phyloP scores from a whole-genome alignment of 2,797 vertebrate genomes.

The Chanos chanos region DNA sequence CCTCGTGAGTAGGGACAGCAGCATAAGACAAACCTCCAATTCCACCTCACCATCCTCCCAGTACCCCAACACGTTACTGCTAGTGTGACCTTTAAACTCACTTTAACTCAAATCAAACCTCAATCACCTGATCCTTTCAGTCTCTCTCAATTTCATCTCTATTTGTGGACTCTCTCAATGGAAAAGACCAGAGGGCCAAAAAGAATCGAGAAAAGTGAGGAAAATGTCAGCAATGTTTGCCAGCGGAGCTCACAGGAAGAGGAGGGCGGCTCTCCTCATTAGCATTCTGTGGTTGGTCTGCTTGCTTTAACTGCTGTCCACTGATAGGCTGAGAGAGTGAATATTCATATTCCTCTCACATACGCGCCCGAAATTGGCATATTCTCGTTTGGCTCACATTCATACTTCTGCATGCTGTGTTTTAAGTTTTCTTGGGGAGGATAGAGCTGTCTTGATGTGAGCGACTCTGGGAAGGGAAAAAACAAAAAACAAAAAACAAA shows the following conservation, averaged over 20 bases:
- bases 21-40: too few relatives aligned
- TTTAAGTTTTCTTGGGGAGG: not conserved
- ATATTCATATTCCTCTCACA: constrained; percentile 57
- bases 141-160: too few relatives aligned
- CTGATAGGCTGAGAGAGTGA: constrained; percentile 56
- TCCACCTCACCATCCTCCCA: too few relatives aligned
- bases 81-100: too few relatives aligned
- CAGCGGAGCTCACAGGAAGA: not conserved
- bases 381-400: constrained; percentile 14
- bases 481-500: too few relatives aligned
- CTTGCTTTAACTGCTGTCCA: constrained; percentile 51
- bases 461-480: too few relatives aligned
- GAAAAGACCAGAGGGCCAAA: constrained; percentile 22
- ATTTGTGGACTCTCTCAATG: not conserved
- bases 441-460: not conserved
- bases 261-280: constrained; percentile 45
- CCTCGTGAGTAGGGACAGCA: too few relatives aligned
- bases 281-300: constrained; percentile 61
- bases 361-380: constrained; percentile 21
- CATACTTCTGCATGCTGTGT: not conserved
- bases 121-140: too few relatives aligned
- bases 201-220: constrained; percentile 37
- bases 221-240: constrained; percentile 51
- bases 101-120: too few relatives aligned
- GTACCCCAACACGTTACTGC: too few relatives aligned